Evolutionary conservation across 1,140 invertebrate species (phyloP), one percentile per base, ranked within the genome.

Genomic region (Pseudobourletiella spinata): DNA sequence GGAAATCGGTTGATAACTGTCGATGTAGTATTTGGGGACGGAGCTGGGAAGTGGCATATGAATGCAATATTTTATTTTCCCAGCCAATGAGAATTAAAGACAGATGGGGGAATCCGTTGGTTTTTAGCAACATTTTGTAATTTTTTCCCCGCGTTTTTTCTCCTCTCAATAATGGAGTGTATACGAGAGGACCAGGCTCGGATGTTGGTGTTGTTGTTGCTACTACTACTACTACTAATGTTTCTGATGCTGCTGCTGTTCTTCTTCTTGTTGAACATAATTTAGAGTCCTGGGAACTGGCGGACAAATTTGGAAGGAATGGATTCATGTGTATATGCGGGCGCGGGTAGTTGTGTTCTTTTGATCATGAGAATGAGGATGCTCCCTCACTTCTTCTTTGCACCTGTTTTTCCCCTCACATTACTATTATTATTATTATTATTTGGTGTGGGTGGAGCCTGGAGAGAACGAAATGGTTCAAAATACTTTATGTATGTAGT

Each of bases 1-100:
- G 52, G 26, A 54, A 61, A 61, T 61, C 51, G 46, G 51, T 51
- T 54, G 44, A 61, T 50, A 61, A 55, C 14, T 52, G 14, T 51
- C 48, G 14, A 51, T 51, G n/a, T 51, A 11, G 18, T 51, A 25
- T 26, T n/a, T n/a, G n/a, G n/a, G n/a, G 48, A 51, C 2, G 48
- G 6, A 14, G 4, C 14, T 25, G 25, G 48, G 22, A 51, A 51
- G 48, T 18, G 14, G 48, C 48, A 51, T 25, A 26, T 51, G 48
- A 6, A 6, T 51, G 48, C 48, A 51, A 51, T 51, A 25, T 14
- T 46, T 46, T 26, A 26, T 22, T 51, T 26, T 51, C n/a, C 4
- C 14, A 22, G 22, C 15, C 48, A 51, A 18, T 26, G 22, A 51
- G n/a, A 51, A 51, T 51, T 51, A 51, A 11, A 24, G 25, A 2